Conservation (phyloP, 2,888 invertebrate species). For the Oligia strigilis region DNA sequence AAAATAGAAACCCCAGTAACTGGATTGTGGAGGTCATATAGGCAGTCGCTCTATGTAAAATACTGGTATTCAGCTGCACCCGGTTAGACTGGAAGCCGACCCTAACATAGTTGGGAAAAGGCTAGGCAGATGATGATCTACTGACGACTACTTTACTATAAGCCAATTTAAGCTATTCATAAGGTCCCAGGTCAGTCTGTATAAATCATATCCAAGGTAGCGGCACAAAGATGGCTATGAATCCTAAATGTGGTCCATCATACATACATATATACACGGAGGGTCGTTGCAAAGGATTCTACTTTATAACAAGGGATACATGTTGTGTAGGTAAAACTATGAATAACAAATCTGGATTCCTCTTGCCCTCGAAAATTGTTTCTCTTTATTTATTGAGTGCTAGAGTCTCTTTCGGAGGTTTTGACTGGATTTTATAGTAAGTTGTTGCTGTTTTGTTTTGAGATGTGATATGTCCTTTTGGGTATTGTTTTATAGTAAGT, state of each 20-base stretch:
- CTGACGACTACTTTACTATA: neutral
- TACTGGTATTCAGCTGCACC: no score
- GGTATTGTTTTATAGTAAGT: no score
- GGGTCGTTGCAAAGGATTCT: constrained; percentile 33
- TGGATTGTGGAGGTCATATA: no score
- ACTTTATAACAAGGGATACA: constrained; percentile 37
- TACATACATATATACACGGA: constrained; percentile 39
- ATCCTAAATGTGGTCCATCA: constrained; percentile 47
- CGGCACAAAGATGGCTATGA: constrained; percentile 39
- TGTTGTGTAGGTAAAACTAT: constrained; percentile 2
- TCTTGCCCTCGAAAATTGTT: constrained; percentile 2
- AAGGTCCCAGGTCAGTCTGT: constrained; percentile 9
- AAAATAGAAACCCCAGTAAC: no score
- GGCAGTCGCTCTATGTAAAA: no score
- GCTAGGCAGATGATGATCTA: no score
- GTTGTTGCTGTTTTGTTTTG: neutral
- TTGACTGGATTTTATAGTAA: constrained; percentile 4
- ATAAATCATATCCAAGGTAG: constrained; percentile 34
- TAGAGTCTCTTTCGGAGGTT: constrained; percentile 4
- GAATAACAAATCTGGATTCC: constrained; percentile 24
- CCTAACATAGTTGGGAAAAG: no score
- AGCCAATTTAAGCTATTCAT: constrained; percentile 29
- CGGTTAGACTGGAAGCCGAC: no score
- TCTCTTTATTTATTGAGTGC: constrained; percentile 28
- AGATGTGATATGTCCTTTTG: neutral